Evolutionary conservation across 2,797 vertebrate species (phyloP).

Genomic region (Meda fulgida): DNA sequence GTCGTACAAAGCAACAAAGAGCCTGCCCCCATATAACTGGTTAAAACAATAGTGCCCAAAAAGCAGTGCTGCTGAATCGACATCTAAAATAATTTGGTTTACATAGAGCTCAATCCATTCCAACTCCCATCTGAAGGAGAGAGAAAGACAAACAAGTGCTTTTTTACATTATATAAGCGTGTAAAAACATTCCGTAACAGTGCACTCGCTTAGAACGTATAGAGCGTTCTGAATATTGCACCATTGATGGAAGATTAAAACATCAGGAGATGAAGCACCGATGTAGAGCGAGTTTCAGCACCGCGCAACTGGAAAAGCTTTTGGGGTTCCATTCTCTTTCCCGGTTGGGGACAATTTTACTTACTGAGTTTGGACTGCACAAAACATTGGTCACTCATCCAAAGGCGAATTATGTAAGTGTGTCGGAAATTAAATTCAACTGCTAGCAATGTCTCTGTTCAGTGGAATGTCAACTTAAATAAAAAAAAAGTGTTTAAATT

Average conservation of each 20-base stretch:
- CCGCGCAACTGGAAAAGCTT: constrained; percentile 58
- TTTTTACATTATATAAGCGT: constrained; percentile 18
- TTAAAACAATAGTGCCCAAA: constrained; percentile 43
- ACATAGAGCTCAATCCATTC: constrained; percentile 10
- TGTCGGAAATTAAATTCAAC: neutral
- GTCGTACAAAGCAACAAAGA: constrained; percentile 20
- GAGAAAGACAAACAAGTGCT: constrained; percentile 27
- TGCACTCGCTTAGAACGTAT: constrained; percentile 34
- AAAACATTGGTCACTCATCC: constrained; percentile 33
- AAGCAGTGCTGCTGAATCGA: neutral
- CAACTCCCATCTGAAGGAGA: neutral
- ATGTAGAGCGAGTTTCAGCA: constrained; percentile 73
- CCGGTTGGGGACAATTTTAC: neutral
- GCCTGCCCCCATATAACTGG: constrained; percentile 15
- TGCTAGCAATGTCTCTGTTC: neutral
- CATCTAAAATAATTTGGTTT: constrained; percentile 42
- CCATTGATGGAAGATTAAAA: constrained; percentile 46
- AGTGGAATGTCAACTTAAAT: neutral
- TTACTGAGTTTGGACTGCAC: neutral
- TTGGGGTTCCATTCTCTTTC: neutral
- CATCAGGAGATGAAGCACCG: constrained; percentile 70
- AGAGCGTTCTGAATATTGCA: constrained; percentile 56
- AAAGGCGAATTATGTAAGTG: neutral
- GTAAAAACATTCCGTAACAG: constrained; percentile 45
- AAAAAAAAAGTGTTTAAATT: neutral